A percentile compares a stretch with the other conserved stretches of the same genome.
Evolutionary conservation across 2,888 invertebrate genomes (phyloP).

Genomic region (Junonia oenone): DNA sequence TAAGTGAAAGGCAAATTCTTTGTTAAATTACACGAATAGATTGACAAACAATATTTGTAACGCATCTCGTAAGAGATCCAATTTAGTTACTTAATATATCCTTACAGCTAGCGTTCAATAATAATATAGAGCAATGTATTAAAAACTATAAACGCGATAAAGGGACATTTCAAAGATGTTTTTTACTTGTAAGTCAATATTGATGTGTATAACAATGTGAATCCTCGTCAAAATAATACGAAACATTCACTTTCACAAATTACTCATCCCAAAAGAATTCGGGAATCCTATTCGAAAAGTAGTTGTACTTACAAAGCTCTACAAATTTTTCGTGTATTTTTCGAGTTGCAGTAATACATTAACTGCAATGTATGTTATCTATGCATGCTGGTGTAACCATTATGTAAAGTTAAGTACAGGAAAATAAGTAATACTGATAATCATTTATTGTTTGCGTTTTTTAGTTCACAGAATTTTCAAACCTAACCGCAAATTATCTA

Average conservation of each 20-base stretch:
- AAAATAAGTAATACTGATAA: constrained; percentile 1
- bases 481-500: neutral
- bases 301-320: neutral
- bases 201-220: neutral
- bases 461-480: neutral
- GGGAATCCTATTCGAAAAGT: neutral
- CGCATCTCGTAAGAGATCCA: constrained; percentile 31
- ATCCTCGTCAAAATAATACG: neutral
- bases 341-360: neutral
- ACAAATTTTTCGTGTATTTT: neutral
- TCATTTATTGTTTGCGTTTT: neutral
- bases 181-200: neutral
- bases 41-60: constrained; percentile 46
- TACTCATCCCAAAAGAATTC: constrained; percentile 4
- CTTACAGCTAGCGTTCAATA: neutral
- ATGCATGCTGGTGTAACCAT: constrained; percentile 2
- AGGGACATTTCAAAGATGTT: neutral
- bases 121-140: neutral
- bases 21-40: constrained; percentile 56
- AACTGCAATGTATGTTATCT: neutral
- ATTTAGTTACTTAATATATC: neutral
- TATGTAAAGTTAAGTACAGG: constrained; percentile 1
- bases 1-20: constrained; percentile 76
- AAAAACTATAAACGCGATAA: neutral
- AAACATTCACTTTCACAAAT: constrained; percentile 8